Conservation (phyloP, 2,113 vertebrate genomes). For the Lophochroa leadbeateri region DNA sequence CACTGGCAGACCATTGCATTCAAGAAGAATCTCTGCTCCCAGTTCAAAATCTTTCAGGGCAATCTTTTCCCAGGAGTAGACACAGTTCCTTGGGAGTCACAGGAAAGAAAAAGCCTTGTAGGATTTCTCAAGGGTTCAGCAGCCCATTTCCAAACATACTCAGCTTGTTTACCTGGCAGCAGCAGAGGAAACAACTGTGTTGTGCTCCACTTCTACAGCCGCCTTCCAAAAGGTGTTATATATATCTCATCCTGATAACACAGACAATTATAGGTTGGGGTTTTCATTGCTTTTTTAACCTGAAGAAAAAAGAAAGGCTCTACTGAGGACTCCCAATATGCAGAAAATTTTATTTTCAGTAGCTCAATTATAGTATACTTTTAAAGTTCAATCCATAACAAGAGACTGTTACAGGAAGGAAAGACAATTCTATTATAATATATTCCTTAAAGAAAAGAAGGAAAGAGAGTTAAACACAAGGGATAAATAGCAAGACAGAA, state of each 20-base stretch:
- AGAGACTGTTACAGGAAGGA: not conserved
- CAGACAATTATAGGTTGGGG: not conserved
- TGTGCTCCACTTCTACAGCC: not conserved
- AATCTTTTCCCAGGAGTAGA: not conserved
- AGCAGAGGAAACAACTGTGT: not conserved
- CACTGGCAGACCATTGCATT: accelerated
- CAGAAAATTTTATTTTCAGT: not conserved
- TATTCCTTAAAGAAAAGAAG: not conserved
- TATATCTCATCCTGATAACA: not conserved
- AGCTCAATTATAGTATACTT: not conserved
- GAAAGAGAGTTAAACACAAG: not conserved
- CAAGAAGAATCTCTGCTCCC: not conserved
- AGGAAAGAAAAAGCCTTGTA: not conserved
- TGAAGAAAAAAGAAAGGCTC: not conserved
- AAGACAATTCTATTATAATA: not conserved
- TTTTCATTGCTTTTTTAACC: not conserved
- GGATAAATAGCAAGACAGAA: not conserved
- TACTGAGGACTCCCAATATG: not conserved
- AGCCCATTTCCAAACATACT: not conserved
- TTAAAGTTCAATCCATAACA: not conserved
- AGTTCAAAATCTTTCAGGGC: not conserved
- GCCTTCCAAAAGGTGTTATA: not conserved
- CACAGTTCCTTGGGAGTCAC: not conserved
- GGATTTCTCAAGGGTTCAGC: not conserved
- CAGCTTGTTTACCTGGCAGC: not conserved